Base-by-base conservation (phyloP, 2,888 invertebrate species). In the Mesorhabditis belari region DNA sequence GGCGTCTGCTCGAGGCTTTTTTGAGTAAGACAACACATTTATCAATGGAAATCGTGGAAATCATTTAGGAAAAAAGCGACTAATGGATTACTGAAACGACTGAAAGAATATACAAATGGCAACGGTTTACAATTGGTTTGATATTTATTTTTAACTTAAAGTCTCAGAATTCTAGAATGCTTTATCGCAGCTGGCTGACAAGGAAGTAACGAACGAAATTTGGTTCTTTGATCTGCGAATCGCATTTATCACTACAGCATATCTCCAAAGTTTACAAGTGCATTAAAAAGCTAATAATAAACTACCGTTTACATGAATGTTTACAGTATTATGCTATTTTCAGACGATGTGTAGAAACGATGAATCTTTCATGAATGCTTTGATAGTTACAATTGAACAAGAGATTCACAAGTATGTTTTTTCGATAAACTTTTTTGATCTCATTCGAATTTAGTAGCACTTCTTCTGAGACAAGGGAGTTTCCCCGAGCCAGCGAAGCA, bases 401-500 rank as follows among this genome's bases (percentile, higher is more conserved):
- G n/a, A n/a, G n/a, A n/a, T n/a, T n/a, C n/a, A n/a, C n/a, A n/a
- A n/a, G n/a, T n/a, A n/a, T n/a, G n/a, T n/a, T n/a, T n/a, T n/a
- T n/a, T n/a, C n/a, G n/a, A n/a, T n/a, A n/a, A n/a, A n/a, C n/a
- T n/a, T n/a, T n/a, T n/a, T n/a, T n/a, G n/a, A n/a, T n/a, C n/a
- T n/a, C n/a, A n/a, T n/a, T n/a, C n/a, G n/a, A n/a, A n/a, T n/a
- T n/a, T n/a, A n/a, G n/a, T n/a, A n/a, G n/a, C n/a, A n/a, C n/a
- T n/a, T n/a, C n/a, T n/a, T n/a, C n/a, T n/a, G n/a, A n/a, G n/a
- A n/a, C n/a, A n/a, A n/a, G n/a, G n/a, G n/a, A n/a, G n/a, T n/a
- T n/a, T n/a, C n/a, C n/a, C 1, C 27, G 59, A 17, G 62, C 64
- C 26, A 49, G 50, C 29, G 74, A 77, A 61, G 63, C 67, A 0